phyloP scores from a whole-genome alignment of 1,140 invertebrate genomes.

The Drosophila pruinosa region DNA sequence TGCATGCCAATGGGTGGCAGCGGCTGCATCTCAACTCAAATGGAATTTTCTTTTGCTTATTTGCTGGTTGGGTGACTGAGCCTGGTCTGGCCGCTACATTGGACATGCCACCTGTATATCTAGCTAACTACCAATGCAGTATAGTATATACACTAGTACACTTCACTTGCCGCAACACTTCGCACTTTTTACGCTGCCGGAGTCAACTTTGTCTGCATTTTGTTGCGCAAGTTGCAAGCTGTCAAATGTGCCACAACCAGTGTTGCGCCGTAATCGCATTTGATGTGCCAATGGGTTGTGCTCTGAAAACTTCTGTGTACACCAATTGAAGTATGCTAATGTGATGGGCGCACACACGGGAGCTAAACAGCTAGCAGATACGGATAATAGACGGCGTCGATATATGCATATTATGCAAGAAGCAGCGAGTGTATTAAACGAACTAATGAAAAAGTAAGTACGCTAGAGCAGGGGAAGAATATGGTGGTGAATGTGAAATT shows the following conservation, averaged over 20 bases:
- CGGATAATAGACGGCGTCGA: neutral
- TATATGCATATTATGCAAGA: neutral
- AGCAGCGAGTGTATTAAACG: neutral
- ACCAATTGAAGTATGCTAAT: conserved; percentile 6
- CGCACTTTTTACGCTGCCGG: neutral
- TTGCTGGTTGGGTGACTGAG: conserved; percentile 61
- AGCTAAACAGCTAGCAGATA: neutral
- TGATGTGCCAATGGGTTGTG: conserved; percentile 15
- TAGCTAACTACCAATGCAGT: too few species aligned
- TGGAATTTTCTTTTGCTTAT: conserved; percentile 76
- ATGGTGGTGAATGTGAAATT: neutral
- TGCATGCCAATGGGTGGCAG: conserved; percentile 50
- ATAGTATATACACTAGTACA: neutral
- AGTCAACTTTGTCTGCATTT: conserved; percentile 59
- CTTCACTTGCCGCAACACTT: neutral
- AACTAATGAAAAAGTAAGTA: neutral
- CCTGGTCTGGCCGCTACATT: conserved; percentile 31
- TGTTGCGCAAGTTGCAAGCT: conserved; percentile 41
- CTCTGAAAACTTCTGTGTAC: neutral
- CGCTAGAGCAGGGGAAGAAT: neutral
- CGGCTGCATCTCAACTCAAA: too few species aligned
- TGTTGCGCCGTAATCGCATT: conserved; percentile 30
- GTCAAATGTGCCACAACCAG: conserved; percentile 61
- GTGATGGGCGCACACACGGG: neutral
- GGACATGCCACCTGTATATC: conserved; percentile 28